Conservation (phyloP, 92 coral and sea anemone genomes). For the Virgularia gustaviana region DNA sequence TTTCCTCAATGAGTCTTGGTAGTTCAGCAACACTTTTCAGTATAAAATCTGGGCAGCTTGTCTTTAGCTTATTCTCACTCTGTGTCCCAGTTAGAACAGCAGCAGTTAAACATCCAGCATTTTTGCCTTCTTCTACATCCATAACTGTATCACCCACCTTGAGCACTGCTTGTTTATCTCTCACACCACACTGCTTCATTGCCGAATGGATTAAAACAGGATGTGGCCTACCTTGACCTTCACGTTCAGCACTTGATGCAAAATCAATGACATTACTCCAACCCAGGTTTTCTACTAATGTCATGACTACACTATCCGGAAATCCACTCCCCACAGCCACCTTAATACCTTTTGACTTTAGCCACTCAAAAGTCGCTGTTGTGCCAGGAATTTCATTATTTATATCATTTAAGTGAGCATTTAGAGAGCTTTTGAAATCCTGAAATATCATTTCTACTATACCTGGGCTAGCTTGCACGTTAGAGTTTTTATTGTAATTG, state of each 20-base stretch:
- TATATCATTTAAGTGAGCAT: conserved; percentile 56
- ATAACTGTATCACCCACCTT: conserved; percentile 87
- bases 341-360: conserved; percentile 63
- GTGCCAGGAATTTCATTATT: conserved; percentile 85
- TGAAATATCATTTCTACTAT: conserved; percentile 57
- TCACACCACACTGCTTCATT: conserved; percentile 61
- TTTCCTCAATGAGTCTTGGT: conserved; percentile 24
- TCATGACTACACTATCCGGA: conserved; percentile 80
- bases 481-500: background rate
- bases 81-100: conserved; percentile 95
- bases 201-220: conserved; percentile 95
- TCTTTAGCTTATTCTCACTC: conserved; percentile 47
- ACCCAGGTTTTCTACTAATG: conserved; percentile 54
- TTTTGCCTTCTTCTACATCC: conserved; percentile 84
- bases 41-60: conserved; percentile 71
- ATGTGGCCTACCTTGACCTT: conserved; percentile 83
- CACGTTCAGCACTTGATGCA: conserved; percentile 82
- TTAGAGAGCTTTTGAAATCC: conserved; percentile 66
- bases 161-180: conserved; percentile 58
- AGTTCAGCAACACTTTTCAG: conserved; percentile 66
- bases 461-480: background rate
- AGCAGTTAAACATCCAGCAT: conserved; percentile 91
- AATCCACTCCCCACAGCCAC: conserved; percentile 92
- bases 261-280: conserved; percentile 76
- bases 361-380: conserved; percentile 56